Evolutionary conservation across 1,140 invertebrate species (phyloP).

Genomic region (Adoxophyes honmai): DNA sequence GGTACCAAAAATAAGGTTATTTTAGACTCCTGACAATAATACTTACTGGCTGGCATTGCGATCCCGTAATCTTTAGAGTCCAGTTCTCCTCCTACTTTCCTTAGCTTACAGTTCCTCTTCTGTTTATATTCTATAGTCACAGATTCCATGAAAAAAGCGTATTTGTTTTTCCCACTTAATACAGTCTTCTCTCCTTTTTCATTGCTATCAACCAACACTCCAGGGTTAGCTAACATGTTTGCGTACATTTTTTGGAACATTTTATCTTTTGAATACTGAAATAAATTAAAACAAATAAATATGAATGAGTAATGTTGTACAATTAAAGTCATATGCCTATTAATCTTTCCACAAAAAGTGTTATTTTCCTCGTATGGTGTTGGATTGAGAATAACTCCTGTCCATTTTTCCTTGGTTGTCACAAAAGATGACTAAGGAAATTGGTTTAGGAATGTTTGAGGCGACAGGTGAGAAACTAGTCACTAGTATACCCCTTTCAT

Average conservation of each 20-base stretch:
- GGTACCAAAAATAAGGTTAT: conserved; percentile 60
- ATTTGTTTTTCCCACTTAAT: conserved; percentile 79
- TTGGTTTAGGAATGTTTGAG: too few relatives aligned
- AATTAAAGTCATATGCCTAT: too few relatives aligned
- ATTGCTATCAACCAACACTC: conserved; percentile 87
- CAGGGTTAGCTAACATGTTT: conserved; percentile 80
- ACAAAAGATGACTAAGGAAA: too few relatives aligned
- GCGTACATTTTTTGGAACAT: conserved; percentile 77
- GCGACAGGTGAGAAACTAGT: too few relatives aligned
- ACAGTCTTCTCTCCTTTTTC: conserved; percentile 91
- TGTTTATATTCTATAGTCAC: conserved; percentile 87
- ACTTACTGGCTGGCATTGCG: conserved; percentile 85
- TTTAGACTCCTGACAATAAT: conserved; percentile 14
- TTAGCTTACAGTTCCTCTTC: conserved; percentile 86
- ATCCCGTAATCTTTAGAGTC: conserved; percentile 92
- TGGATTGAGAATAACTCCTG: too few relatives aligned
- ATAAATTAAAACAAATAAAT: too few relatives aligned
- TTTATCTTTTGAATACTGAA: conserved; percentile 63
- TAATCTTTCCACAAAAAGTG: too few relatives aligned
- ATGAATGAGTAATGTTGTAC: too few relatives aligned
- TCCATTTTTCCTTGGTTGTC: too few relatives aligned
- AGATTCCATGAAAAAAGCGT: conserved; percentile 93
- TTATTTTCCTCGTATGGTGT: too few relatives aligned
- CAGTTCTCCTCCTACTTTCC: conserved; percentile 86
- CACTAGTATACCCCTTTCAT: too few relatives aligned